Evolutionary conservation across 2,113 vertebrate genomes (phyloP).

Genomic region (Coptodon rendalli): DNA sequence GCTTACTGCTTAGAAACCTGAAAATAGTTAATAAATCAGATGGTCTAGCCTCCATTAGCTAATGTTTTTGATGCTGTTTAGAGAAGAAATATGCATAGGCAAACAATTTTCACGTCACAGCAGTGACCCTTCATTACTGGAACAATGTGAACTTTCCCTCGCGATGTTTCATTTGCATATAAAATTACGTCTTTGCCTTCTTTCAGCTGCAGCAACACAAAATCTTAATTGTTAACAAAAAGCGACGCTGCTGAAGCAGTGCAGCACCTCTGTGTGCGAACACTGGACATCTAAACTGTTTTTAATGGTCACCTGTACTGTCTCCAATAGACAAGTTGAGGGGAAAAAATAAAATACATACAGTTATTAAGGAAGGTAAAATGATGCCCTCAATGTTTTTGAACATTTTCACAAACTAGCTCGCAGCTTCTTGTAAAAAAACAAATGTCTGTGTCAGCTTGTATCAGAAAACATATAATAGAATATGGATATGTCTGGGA

Average conservation of each 20-base stretch:
- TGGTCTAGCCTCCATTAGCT: neutral
- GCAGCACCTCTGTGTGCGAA: neutral
- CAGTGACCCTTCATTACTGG: neutral
- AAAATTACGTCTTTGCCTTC: rapidly evolving
- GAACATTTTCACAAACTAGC: neutral
- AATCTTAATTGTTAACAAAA: neutral
- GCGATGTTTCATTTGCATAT: neutral
- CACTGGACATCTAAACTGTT: neutral
- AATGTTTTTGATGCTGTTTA: neutral
- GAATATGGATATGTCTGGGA: neutral
- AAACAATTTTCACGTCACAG: neutral
- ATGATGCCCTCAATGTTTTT: neutral
- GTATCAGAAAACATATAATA: neutral
- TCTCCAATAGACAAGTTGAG: neutral
- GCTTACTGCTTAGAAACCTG: neutral
- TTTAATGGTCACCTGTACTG: neutral
- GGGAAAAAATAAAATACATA: neutral
- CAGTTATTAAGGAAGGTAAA: neutral
- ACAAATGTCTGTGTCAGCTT: neutral
- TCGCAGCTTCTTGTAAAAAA: neutral
- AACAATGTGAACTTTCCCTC: neutral
- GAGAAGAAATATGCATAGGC: neutral
- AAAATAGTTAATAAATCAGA: neutral
- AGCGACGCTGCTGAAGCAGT: neutral
- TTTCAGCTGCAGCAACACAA: neutral